phyloP scores from a whole-genome alignment of 2,888 invertebrate species.

The Yponomeuta malinellus region DNA sequence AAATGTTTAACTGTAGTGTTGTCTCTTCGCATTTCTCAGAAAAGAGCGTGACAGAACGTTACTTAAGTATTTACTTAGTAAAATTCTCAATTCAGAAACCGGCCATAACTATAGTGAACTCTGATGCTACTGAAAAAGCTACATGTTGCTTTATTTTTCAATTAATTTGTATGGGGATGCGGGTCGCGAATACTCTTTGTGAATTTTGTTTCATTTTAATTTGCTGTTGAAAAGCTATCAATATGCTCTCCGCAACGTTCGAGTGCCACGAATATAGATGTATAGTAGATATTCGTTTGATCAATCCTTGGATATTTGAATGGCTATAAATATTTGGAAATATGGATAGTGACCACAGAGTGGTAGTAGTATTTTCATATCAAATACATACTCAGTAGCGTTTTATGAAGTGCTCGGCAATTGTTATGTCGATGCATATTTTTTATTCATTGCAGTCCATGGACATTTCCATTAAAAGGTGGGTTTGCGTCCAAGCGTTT shows the following conservation, averaged over 20 bases:
- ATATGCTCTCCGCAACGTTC: neutral
- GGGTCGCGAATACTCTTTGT: constrained; percentile 10
- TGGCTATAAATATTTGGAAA: neutral
- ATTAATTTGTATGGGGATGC: neutral
- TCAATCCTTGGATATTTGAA: neutral
- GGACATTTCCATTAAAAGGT: neutral
- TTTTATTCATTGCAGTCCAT: neutral
- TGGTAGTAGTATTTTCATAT: neutral
- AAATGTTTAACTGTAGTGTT: no score
- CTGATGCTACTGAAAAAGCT: neutral
- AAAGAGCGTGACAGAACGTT: no score
- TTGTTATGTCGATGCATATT: neutral
- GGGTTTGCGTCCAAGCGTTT: constrained; percentile 20
- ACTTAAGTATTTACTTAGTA: no score
- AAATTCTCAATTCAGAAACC: no score
- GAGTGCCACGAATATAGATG: constrained; percentile 2
- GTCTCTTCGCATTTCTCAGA: no score
- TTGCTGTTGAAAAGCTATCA: constrained; percentile 8
- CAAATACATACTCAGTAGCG: neutral
- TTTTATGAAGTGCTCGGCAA: neutral
- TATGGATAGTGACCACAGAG: neutral
- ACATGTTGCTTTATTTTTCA: neutral
- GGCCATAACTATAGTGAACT: neutral
- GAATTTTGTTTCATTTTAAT: constrained; percentile 12
- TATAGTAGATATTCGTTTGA: neutral